Base-by-base conservation (phyloP, 2,888 invertebrate genomes). In the Ormyrus labotus region DNA sequence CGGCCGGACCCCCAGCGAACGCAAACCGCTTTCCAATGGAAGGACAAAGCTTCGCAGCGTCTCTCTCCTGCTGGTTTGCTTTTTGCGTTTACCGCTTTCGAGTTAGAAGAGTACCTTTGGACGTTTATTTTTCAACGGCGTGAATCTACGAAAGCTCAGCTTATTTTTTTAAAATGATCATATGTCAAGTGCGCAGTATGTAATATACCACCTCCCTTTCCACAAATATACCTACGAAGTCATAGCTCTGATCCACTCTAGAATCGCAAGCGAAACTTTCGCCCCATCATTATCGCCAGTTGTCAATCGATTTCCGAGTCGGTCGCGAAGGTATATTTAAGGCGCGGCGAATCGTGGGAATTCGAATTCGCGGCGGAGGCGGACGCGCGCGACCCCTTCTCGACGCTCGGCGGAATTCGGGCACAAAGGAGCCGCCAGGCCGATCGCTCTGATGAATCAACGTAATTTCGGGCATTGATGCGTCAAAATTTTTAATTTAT, bases 401-500 rank as follows among this genome's bases (percentile, higher is more conserved):
- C 48, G 9, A 48, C 48, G 47, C 50, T 11, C 48, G 7, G 47
- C 19, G 76, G 50, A 57, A 63, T 69, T 76, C 63, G 50, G 58
- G 69, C 10, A 5, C 61, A 34, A 76, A 34, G 34, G 34, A 34
- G 34, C 34, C 34, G 2, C 3, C 34, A 13, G 13, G 34, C 51
- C 60, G 72, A 34, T 47, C 58, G 58, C 58, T 45, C 19, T 19
- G 65, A 63, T 80, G 80, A 80, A 51, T 80, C 80, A 71, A 60
- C 80, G 64, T 34, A 75, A 70, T 80, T 65, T 65, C 13, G 53
- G 0, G 6, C 19, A 75, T 70, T 75, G 19, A 69, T 0, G 74
- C 80, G 75, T 75, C 55, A 70, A 75, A 61, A 19, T 71, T 63
- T 76, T 67, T 76, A 67, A 75, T 76, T 80, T 76, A 75, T 75